Base-by-base conservation (phyloP, 2,797 vertebrate genomes). In the Alcedo quadribrachys region DNA sequence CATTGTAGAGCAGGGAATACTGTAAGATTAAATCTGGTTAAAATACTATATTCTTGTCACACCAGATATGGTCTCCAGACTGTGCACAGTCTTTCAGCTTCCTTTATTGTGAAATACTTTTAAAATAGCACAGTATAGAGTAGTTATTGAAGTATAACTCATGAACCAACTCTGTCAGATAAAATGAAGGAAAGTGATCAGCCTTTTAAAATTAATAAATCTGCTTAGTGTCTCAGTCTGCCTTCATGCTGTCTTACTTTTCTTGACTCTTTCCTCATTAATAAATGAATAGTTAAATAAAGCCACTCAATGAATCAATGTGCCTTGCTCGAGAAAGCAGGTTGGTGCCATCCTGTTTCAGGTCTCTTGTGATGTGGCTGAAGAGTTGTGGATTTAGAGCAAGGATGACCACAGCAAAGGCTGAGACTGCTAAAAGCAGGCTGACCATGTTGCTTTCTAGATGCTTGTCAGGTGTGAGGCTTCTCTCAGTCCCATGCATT, bases 11-110 rank as follows among this genome's bases (percentile, higher is more conserved):
- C 89, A 90, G 92, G 94, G 80, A 81, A 80, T 75, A 61, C 55
- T 73, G 79, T 66, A 87, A 90, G 85, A 96, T 93, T 89, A 91
- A 94, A 92, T 94, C 76, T 94, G 89, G 85, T 94, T 96, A 78
- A 96, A 96, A 93, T 70, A 80, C 71, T 73, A 84, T 81, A 89
- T 85, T 97, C 82, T 57, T 92, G 85, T 85, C 91, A 88, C 89
- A 95, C 91, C 76, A 83, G 86, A 94, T 95, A 89, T 17, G 7
- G 85, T 89, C 87, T 93, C 74, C 83, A 95, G 94, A 90, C 79
- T 93, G 89, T 63, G 83, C 51, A 20, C 81, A 85, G 69, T 94
- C 78, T 96, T 96, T 96, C 86, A 91, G 89, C 90, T 94, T 86
- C 42, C 76, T 96, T 85, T 82, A 89, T 92, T 93, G 74, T 88